These are phyloP conservation scores for Sus scrofa DNA, from an alignment of 2,113 vertebrate genomes.

Conservation along the genomic window DNA sequence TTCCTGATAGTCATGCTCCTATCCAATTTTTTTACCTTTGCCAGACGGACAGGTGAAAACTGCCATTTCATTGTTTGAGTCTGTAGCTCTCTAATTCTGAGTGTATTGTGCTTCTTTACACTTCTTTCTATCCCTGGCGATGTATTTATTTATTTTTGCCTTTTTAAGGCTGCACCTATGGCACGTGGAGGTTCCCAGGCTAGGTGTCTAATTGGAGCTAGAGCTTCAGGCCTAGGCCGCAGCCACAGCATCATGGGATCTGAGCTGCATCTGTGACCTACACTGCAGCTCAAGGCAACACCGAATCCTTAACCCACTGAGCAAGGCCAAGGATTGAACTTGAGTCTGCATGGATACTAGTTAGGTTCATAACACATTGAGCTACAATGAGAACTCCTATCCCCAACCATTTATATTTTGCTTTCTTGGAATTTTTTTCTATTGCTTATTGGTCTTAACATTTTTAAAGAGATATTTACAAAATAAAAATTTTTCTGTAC, in stretches of 20 bases:
- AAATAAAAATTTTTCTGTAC: conserved; percentile 2
- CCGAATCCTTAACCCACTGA: too few relatives aligned
- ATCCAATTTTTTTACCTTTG: not conserved
- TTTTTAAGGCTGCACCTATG: not conserved
- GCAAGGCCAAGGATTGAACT: too few relatives aligned
- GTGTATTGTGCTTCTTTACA: not conserved
- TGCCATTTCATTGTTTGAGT: not conserved
- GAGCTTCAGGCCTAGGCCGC: too few relatives aligned
- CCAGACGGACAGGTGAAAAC: not conserved
- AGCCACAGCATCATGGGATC: too few relatives aligned
- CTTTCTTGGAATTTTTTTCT: not conserved
- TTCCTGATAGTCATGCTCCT: not conserved
- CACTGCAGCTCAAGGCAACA: too few relatives aligned
- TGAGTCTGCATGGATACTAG: too few relatives aligned
- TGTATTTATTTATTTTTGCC: not conserved
- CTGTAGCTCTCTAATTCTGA: not conserved
- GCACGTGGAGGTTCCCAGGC: too few relatives aligned
- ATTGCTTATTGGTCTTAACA: not conserved
- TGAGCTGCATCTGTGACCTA: too few relatives aligned
- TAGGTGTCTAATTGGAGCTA: too few relatives aligned
- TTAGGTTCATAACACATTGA: too few relatives aligned
- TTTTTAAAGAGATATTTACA: not conserved
- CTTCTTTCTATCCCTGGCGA: not conserved
- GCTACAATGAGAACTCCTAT: too few relatives aligned
- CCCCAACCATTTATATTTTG: not conserved